Base-by-base conservation (phyloP, 2,797 vertebrate species). In the Microtus agrestis region DNA sequence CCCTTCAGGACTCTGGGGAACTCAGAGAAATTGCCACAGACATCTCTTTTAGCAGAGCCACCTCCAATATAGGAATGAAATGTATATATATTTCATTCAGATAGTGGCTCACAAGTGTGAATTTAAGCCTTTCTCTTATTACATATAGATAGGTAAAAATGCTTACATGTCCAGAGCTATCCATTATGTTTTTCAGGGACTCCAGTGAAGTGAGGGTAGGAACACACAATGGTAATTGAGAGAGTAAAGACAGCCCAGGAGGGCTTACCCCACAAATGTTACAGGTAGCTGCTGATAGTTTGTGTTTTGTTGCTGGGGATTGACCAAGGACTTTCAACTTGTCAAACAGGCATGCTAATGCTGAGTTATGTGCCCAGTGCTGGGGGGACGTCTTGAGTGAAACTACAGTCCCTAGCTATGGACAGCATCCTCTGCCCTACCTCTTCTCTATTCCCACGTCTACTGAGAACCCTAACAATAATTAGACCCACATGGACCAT, bases 211-310 rank as follows among this genome's bases (percentile, higher is more conserved):
- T 23, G 59, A 23, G 27, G 10, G 19, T 19, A 51, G 43, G 31
- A 48, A 19, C 48, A 46, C 21, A 31, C 43, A 48, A 34, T 2
- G 9, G 74, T 51, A 63, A 65, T 4, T 76, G 73, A 95, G 84
- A 86, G 21, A 54, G 40, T 51, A 87, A 87, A 48, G 82, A 98
- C 54, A 25, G 87, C 43, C 85, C 89, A 87, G 95, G 31, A 76
- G 85, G 54, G 81, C 54, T 81, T 43, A 65, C 2, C 0, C 0
- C 65, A 48, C 87, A 94, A 92, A 81, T 86, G 54, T 69, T n/a
- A n/a, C 67, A 69, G 67, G 34, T 15, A 87, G 31, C 96, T 43
- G 90, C 4, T 27, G 43, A 43, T 31, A 31, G 25, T n/a, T 25
- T 90, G 34, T 29, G 23, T 43, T 13, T 5, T 9, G 6, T 9